phyloP scores from a whole-genome alignment of 2,888 invertebrate genomes.

The Strigamia maritima region DNA sequence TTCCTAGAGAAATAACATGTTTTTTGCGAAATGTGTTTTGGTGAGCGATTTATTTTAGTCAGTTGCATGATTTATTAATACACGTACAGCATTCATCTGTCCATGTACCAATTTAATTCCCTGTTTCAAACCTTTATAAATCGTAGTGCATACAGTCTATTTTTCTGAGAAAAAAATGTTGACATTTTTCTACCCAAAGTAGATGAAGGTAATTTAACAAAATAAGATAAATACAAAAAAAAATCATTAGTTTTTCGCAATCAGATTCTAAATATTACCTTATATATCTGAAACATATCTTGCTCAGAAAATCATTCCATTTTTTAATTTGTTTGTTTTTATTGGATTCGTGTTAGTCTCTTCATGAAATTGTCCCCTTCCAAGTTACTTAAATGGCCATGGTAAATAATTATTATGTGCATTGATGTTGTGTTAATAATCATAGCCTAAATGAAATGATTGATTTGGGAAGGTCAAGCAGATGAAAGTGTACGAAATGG shows the following conservation, averaged over 20 bases:
- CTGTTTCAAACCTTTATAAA: slow-evolving; percentile 18
- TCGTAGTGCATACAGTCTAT: slow-evolving; percentile 36
- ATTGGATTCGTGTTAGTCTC: slow-evolving; percentile 20
- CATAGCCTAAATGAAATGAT: slow-evolving; percentile 15
- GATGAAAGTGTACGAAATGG: slow-evolving; percentile 2
- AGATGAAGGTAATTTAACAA: slow-evolving; percentile 4
- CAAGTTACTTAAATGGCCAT: slow-evolving; percentile 30
- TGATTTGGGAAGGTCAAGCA: neutral
- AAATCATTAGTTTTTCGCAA: slow-evolving; percentile 22
- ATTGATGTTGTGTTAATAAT: slow-evolving; percentile 32
- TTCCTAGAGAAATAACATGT: neutral
- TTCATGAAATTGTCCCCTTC: slow-evolving; percentile 12
- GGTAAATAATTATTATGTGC: slow-evolving; percentile 30
- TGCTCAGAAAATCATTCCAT: slow-evolving; percentile 41
- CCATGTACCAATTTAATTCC: slow-evolving; percentile 33
- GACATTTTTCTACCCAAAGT: slow-evolving; percentile 38
- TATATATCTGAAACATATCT: slow-evolving; percentile 41
- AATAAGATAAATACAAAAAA: slow-evolving; percentile 6
- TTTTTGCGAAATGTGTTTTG: neutral
- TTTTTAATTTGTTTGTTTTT: slow-evolving; percentile 36
- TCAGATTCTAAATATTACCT: slow-evolving; percentile 34
- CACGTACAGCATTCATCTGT: slow-evolving; percentile 23
- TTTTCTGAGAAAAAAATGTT: slow-evolving; percentile 37
- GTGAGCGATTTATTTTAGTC: slow-evolving; percentile 26
- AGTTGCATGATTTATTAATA: slow-evolving; percentile 28